Conservation (phyloP, 2,888 invertebrate species). For the Entomobrya proxima region DNA sequence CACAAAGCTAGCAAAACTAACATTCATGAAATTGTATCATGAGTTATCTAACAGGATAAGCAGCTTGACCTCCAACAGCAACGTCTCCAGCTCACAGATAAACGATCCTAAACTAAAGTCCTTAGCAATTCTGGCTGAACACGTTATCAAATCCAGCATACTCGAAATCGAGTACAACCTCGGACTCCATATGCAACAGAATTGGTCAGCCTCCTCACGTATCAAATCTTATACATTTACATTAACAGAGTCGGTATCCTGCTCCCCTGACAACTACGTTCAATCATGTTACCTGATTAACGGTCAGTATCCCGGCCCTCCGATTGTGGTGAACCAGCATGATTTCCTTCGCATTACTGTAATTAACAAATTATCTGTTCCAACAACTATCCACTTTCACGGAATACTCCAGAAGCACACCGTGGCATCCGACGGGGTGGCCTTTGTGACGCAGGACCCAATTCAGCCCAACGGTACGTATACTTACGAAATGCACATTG, state of each 20-base stretch:
- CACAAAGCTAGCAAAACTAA: too few relatives aligned
- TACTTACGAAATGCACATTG: constrained; percentile 55
- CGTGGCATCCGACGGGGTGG: constrained; percentile 66
- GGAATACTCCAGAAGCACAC: constrained; percentile 65
- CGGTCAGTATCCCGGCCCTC: constrained; percentile 65
- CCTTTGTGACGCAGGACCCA: constrained; percentile 63
- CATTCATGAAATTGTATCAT: too few relatives aligned
- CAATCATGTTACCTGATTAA: constrained; percentile 54
- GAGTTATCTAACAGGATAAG: too few relatives aligned
- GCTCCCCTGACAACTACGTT: constrained; percentile 40
- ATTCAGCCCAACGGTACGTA: constrained; percentile 63
- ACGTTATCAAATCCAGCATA: neutral
- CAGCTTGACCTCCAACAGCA: too few relatives aligned
- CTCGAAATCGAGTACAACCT: neutral
- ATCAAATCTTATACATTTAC: constrained; percentile 8
- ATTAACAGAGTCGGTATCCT: constrained; percentile 5
- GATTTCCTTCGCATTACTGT: constrained; percentile 49
- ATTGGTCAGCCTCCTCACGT: neutral
- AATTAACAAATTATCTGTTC: constrained; percentile 35
- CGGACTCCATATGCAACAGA: too few relatives aligned
- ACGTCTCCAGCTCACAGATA: too few relatives aligned
- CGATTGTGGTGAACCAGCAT: constrained; percentile 40
- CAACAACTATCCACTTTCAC: constrained; percentile 68
- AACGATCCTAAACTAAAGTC: neutral
- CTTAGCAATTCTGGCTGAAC: neutral